phyloP scores from a whole-genome alignment of 2,888 invertebrate species.

The Barypeithes pellucidus region DNA sequence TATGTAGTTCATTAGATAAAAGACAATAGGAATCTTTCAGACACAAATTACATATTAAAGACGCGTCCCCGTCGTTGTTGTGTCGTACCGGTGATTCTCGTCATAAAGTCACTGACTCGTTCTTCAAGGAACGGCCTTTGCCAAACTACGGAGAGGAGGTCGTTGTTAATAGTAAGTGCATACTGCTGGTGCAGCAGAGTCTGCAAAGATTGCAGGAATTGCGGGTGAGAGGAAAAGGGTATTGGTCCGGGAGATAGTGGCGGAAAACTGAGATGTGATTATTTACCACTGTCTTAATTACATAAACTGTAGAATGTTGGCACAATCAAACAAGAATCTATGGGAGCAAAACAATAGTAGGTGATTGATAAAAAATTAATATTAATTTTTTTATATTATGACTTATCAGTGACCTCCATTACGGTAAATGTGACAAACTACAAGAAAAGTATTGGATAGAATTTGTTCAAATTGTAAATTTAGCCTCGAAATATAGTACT shows the following conservation, averaged over 20 bases:
- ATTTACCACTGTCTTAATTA: too few species aligned
- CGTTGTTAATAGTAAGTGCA: slow-evolving; percentile 34
- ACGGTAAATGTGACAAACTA: too few species aligned
- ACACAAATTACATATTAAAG: slow-evolving; percentile 18
- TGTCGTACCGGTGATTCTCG: slow-evolving; percentile 40
- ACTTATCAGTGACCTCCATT: too few species aligned
- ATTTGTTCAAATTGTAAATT: too few species aligned
- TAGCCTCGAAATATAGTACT: too few species aligned
- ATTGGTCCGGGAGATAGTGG: neutral
- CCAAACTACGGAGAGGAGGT: slow-evolving; percentile 48
- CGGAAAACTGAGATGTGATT: too few species aligned
- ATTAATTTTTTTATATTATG: too few species aligned
- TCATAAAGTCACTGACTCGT: slow-evolving; percentile 47
- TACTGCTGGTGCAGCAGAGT: slow-evolving; percentile 44
- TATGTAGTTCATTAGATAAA: slow-evolving; percentile 47
- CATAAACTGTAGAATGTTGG: too few species aligned
- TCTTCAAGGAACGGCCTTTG: slow-evolving; percentile 48
- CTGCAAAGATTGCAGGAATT: slow-evolving; percentile 47
- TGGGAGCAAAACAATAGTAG: too few species aligned
- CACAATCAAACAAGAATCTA: too few species aligned
- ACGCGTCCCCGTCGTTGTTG: slow-evolving; percentile 6
- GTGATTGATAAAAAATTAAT: too few species aligned
- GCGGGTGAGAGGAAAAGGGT: slow-evolving; percentile 42
- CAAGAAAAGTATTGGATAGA: too few species aligned
- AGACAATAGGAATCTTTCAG: slow-evolving; percentile 7